Evolutionary conservation across 37 sponge, comb jelly and placozoan species (phyloP), one percentile per base, ranked within the genome.

Genomic region (Dysidea cf. avara): DNA sequence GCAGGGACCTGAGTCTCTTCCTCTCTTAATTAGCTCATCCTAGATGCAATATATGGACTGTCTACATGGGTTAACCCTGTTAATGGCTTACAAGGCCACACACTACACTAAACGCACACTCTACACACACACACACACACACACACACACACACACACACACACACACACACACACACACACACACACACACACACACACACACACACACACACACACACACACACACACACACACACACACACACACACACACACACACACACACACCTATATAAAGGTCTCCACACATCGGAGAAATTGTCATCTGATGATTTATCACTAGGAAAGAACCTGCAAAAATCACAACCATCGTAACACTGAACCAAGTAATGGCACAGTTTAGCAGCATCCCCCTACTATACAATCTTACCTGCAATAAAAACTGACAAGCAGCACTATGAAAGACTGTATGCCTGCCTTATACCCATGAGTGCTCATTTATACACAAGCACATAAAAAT

Each of bases 211-310:
- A 54, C 56, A 54, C 2, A 54, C 56, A 54, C 56, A 68, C 11
- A 20, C 24, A 18, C 14, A 48, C n/a, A 31, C 21, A 72, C 53
- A 75, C 25, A 6, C 22, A 71, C 7, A n/a, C 5, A 16, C 3
- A 34, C 3, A 54, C 6, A 53, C 20, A 1, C 16, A 25, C 20
- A 24, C 18, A 66, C 70, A 75, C 14, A 72, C 86, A 38, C 74
- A 55, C 74, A 79, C 2, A 89, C 59, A 4, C 64, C 51, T 40
- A 61, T 18, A 52, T 62, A 29, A 22, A 39, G 7, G 18, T 12
- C 29, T n/a, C 72, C 72, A 56, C 16, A 17, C 17, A 17, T 18
- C 52, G 6, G 40, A 3, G 16, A 24, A 64, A 61, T 25, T 57
- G 21, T n/a, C 59, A 57, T 57, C n/a, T n/a, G n/a, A n/a, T n/a